Evolutionary conservation across 2,113 vertebrate genomes (phyloP), one percentile per base, ranked within the genome.

Genomic region (Dinomys branickii): DNA sequence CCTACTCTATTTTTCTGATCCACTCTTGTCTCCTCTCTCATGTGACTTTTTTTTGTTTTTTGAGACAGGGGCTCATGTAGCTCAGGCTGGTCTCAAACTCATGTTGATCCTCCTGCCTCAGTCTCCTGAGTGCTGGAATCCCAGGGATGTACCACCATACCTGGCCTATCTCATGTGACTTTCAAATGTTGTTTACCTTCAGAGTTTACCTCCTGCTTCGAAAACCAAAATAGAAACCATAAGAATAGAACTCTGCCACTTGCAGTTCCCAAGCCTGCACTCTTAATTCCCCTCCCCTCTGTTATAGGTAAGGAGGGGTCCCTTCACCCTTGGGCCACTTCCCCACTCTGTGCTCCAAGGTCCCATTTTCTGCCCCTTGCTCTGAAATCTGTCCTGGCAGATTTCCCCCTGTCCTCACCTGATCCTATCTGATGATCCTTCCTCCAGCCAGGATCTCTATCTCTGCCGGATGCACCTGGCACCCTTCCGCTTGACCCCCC

Each of bases 151-250:
- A n/a, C 17, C 35, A 69, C 33, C 35, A 20, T 2, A 14, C 67
- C 19, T n/a, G 35, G 35, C 28, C 19, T 90, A 67, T 90, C 50
- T 93, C 26, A 58, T 90, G 84, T 58, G 41, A 83, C 50, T 95
- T 89, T 88, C 41, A 89, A 61, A 75, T 94, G 52, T 91, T 96
- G 71, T 91, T 96, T 94, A 80, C 71, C 75, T 95, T 95, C 67
- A 93, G 87, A 91, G 75, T 84, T 73, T 35, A 41, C 69, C 78
- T 94, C 52, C 77, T 96, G 67, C 91, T 97, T 97, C 75, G 78
- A 63, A 83, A 91, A 96, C 88, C 41, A 80, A 81, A 93, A 69
- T 81, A 97, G 84, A 94, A 92, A 52, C 59, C 58, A 4, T 93
- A 82, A 87, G 67, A 96, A 87, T 65, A 35, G 50, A 85, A 96